These are phyloP conservation scores for Chrysaora quinquecirrha DNA, from an alignment of 30 jellyfish, hydroid and myxozoan species.

Conservation along the genomic window DNA sequence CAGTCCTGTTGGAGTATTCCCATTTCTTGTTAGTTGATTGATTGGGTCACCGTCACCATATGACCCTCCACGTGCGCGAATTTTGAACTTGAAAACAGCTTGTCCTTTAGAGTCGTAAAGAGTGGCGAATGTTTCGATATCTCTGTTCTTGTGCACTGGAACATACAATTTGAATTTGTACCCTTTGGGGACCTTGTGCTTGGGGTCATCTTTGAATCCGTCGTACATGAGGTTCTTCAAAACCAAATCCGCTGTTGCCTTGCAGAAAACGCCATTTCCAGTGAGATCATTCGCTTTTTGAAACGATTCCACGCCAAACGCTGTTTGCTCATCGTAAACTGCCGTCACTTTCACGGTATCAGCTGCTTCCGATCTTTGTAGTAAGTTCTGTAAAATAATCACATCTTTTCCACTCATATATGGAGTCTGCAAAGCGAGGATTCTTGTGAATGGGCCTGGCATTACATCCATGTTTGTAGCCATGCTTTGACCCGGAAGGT, in stretches of 20 bases:
- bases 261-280: slow-evolving; percentile 65
- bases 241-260: slow-evolving; percentile 47
- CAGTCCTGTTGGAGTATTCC: slow-evolving; percentile 87
- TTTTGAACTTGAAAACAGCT: slow-evolving; percentile 58
- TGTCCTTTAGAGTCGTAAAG: slow-evolving; percentile 41
- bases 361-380: slow-evolving; percentile 44
- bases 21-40: slow-evolving; percentile 86
- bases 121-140: slow-evolving; percentile 71
- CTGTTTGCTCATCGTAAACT: slow-evolving; percentile 63
- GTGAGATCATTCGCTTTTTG: slow-evolving; percentile 42
- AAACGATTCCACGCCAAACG: slow-evolving; percentile 40
- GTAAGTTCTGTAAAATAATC: slow-evolving; percentile 71
- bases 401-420: slow-evolving; percentile 73
- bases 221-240: slow-evolving; percentile 62
- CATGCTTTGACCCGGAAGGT: no score
- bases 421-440: slow-evolving; percentile 54
- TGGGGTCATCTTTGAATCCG: slow-evolving; percentile 82
- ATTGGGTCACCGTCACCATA: slow-evolving; percentile 36
- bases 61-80: slow-evolving; percentile 79
- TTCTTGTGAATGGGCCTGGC: slow-evolving; percentile 76
- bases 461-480: slow-evolving; percentile 15
- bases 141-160: slow-evolving; percentile 83
- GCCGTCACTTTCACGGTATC: slow-evolving; percentile 29
- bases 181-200: slow-evolving; percentile 59
- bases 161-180: slow-evolving; percentile 73